Conservation (phyloP, 2,888 invertebrate species). For the Corythucha ciliata region DNA sequence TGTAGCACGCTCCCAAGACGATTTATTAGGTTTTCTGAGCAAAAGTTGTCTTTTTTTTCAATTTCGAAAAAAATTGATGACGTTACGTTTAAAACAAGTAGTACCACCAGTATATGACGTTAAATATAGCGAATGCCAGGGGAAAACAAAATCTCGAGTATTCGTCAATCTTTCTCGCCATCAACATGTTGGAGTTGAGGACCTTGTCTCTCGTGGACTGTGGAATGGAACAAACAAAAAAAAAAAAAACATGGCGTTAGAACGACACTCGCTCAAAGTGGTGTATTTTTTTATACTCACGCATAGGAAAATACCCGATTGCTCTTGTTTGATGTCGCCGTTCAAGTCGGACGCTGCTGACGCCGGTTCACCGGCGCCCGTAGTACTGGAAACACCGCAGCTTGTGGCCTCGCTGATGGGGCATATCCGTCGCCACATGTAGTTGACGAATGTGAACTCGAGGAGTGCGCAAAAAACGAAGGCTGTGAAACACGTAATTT, state of each 20-base stretch:
- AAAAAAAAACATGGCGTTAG: too few relatives aligned
- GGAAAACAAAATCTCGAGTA: constrained; percentile 29
- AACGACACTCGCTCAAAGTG: too few relatives aligned
- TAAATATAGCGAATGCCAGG: constrained; percentile 30
- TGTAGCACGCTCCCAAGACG: too few relatives aligned
- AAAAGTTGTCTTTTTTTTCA: too few relatives aligned
- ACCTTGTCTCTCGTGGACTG: too few relatives aligned
- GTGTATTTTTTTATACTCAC: too few relatives aligned
- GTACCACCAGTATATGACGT: constrained; percentile 29
- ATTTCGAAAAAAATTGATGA: too few relatives aligned
- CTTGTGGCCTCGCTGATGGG: too few relatives aligned
- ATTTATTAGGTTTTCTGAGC: too few relatives aligned
- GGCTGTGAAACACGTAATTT: constrained; percentile 37
- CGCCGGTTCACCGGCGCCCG: background rate
- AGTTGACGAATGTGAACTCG: constrained; percentile 45
- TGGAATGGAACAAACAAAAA: constrained; percentile 6
- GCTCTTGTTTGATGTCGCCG: constrained; percentile 22
- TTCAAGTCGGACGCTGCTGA: constrained; percentile 13
- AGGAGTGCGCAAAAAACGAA: constrained; percentile 45
- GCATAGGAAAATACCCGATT: too few relatives aligned
- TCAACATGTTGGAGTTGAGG: constrained; percentile 27
- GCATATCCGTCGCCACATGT: constrained; percentile 43
- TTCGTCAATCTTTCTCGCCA: constrained; percentile 30
- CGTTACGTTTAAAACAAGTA: constrained; percentile 27
- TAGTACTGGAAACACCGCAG: constrained; percentile 12